Base-by-base conservation (phyloP, 2,888 invertebrate species). In the Stenchaetothrips biformis region DNA sequence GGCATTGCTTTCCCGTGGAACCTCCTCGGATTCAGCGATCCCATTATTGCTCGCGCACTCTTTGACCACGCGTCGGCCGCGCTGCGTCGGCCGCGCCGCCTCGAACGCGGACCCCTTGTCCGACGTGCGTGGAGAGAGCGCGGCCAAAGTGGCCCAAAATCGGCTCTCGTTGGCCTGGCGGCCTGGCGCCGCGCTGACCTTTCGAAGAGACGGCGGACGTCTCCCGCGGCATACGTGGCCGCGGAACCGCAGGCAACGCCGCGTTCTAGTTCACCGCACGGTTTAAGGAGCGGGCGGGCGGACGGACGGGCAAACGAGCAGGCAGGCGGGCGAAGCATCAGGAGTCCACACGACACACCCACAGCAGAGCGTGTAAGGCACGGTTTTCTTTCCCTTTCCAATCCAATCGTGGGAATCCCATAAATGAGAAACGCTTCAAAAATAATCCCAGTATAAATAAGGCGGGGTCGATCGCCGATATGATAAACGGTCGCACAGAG, bases 321-420 rank as follows among this genome's bases (percentile, higher is more conserved):
- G 67, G n/a, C 53, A 53, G 53, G 53, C 67, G n/a, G 67, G 59
- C n/a, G n/a, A n/a, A n/a, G 13, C 37, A 37, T 1, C 37, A 37
- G 18, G 59, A 9, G 59, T 18, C 13, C 18, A 59, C 13, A 13
- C 59, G 59, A 59, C 59, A 16, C 59, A 59, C 59, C 59, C 59
- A 59, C 59, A 59, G 6, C 59, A 59, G 16, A 16, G 53, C 53
- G 53, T 13, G 13, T 2, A 53, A 13, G 53, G n/a, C n/a, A 62
- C 62, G 62, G 18, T n/a, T 9, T 16, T 53, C 53, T 53, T 16
- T 53, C 53, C 16, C 53, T 53, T 16, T 53, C 53, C 16, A 9
- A 53, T 53, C 53, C 53, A 53, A 53, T 21, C 67, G 67, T 67
- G 67, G 67, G 67, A 67, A 67, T 67, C 67, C 67, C 67, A 67